Evolutionary conservation across 2,888 invertebrate genomes (phyloP), one percentile per base, ranked within the genome.

Genomic region (Aleiodes alternator): DNA sequence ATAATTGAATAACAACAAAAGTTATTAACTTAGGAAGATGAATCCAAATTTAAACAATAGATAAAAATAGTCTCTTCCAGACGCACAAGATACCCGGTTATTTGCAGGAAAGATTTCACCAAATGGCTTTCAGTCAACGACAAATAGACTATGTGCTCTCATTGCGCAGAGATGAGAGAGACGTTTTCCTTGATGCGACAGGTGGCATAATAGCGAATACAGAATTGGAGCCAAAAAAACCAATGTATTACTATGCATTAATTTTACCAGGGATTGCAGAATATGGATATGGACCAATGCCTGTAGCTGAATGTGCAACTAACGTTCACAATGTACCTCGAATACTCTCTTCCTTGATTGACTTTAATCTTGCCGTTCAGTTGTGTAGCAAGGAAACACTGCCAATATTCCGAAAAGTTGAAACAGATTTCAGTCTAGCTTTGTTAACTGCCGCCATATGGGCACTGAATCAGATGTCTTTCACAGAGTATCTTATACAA

Each of bases 401-500:
- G 3, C 56, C 56, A 11, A 23, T 16, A 11, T 23, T 56, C 6
- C 5, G 56, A 23, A 56, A 56, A 16, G 29, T 56, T 9, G 56
- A 16, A 7, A 56, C 56, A 3, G 56, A 56, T 56, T 56, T 56
- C 29, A 56, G 56, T 56, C 1, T 56, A 29, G 56, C 56, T 7
- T 56, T 56, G 23, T 23, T 56, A 6, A 56, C 16, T 23, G 6
- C 23, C 29, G 16, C 29, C 23, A 56, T 14, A 7, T 9, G 7
- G 29, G 56, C 16, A 14, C 6, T 56, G 3, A 56, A 56, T 23
- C 16, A 56, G 1, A n/a, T 23, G 56, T 23, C 56, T 0, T 16
- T 56, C 8, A 16, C 9, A n/a, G 56, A 56, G 12, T 56, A 56
- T 56, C 4, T 56, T 0, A 6, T 6, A 56, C 29, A 56, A 11